Conservation (phyloP, 1,140 invertebrate species). For the Drosophila arawakana region DNA sequence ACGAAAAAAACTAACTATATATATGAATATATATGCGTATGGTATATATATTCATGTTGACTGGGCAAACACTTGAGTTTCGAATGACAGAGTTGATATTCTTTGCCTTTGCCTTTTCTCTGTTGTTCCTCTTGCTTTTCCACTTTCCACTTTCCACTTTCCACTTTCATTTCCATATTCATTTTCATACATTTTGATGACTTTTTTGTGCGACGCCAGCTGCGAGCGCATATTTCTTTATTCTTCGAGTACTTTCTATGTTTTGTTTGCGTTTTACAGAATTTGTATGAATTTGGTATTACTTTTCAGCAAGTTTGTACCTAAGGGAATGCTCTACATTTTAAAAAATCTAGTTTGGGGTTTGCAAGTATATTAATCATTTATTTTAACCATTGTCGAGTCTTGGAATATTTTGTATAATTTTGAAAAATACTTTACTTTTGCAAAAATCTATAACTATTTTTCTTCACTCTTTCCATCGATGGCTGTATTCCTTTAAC, state of each 20-base stretch:
- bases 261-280: not conserved
- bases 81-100: constrained; percentile 7
- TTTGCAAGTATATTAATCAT: too few relatives aligned
- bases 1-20: not conserved
- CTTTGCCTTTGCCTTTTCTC: constrained; percentile 20
- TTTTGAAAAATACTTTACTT: too few relatives aligned
- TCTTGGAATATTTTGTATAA: too few relatives aligned
- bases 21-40: too few relatives aligned
- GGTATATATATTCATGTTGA: constrained; percentile 27
- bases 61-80: constrained; percentile 31
- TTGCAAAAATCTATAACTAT: too few relatives aligned
- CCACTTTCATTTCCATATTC: constrained; percentile 12
- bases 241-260: not conserved
- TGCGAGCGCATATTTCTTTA: not conserved
- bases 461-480: too few relatives aligned
- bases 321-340: too few relatives aligned
- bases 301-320: too few relatives aligned
- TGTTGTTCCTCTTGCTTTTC: not conserved
- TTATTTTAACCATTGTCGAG: too few relatives aligned
- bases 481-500: too few relatives aligned
- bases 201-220: not conserved
- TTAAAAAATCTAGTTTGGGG: too few relatives aligned
- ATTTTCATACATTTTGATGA: constrained; percentile 14
- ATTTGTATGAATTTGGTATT: too few relatives aligned
- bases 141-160: not conserved